Evolutionary conservation across 2,888 invertebrate genomes (phyloP).

Genomic region (Folsomia candida): DNA sequence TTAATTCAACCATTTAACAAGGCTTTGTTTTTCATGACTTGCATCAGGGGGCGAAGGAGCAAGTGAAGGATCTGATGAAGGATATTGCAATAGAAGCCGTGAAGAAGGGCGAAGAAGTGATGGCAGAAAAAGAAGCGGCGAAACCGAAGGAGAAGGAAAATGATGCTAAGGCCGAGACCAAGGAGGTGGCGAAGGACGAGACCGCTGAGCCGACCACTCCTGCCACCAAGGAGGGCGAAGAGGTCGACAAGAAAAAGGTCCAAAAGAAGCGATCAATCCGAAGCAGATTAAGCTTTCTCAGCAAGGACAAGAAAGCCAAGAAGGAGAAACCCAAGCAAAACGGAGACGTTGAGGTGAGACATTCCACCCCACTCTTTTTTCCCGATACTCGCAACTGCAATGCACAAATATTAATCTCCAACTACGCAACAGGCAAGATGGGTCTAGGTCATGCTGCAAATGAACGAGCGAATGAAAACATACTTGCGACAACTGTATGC

Average conservation of each 20-base stretch:
- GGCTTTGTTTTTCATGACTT: too few relatives aligned
- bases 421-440: too few relatives aligned
- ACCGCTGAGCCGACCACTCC: slow-evolving; percentile 28
- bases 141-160: slow-evolving; percentile 37
- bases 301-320: slow-evolving; percentile 48
- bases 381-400: too few relatives aligned
- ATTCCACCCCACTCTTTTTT: too few relatives aligned
- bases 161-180: neutral
- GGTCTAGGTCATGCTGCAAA: too few relatives aligned
- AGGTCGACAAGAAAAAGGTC: slow-evolving; percentile 47
- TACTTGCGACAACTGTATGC: too few relatives aligned
- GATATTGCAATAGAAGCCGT: slow-evolving; percentile 41
- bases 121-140: slow-evolving; percentile 44
- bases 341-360: too few relatives aligned
- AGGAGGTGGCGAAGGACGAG: slow-evolving; percentile 3
- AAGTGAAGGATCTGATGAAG: slow-evolving; percentile 47
- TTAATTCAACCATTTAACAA: too few relatives aligned
- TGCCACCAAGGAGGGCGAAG: slow-evolving; percentile 39
- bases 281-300: slow-evolving; percentile 48
- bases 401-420: too few relatives aligned
- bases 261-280: slow-evolving; percentile 46
- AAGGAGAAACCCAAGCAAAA: too few relatives aligned
- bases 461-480: too few relatives aligned
- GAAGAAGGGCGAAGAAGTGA: slow-evolving; percentile 45
- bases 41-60: slow-evolving; percentile 44